A percentile compares a stretch with the other conserved stretches of the same genome.
Evolutionary conservation across 2,113 vertebrate genomes (phyloP).

Genomic region (Lycocorax pyrrhopterus): DNA sequence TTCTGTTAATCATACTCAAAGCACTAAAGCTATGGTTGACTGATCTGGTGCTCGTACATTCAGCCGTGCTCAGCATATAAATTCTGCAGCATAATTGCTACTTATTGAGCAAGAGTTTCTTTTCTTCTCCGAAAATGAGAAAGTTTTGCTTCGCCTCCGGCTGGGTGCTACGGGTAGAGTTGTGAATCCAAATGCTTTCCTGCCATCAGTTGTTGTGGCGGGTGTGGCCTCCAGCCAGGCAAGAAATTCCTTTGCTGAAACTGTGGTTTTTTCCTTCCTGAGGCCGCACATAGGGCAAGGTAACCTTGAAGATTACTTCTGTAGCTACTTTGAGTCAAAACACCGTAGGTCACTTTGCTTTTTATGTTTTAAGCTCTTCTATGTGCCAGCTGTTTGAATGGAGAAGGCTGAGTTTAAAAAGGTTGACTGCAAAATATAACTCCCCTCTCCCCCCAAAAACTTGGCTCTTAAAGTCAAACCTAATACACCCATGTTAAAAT

Average conservation of each 20-base stretch:
- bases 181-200: conserved; percentile 71
- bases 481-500: not conserved
- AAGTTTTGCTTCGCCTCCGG: conserved; percentile 62
- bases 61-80: conserved; percentile 78
- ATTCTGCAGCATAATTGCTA: conserved; percentile 75
- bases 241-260: conserved; percentile 71
- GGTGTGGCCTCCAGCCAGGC: conserved; percentile 69
- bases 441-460: not conserved
- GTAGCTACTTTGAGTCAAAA: not conserved
- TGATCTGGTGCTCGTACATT: conserved; percentile 74
- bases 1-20: conserved; percentile 84
- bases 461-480: not conserved
- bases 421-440: not conserved
- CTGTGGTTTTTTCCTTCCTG: conserved; percentile 61
- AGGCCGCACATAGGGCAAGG: conserved; percentile 18
- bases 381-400: not conserved
- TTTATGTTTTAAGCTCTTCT: not conserved
- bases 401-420: not conserved
- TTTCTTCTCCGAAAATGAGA: conserved; percentile 69
- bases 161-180: conserved; percentile 41
- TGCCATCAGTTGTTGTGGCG: conserved; percentile 65
- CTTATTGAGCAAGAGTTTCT: conserved; percentile 74
- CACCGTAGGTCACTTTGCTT: not conserved
- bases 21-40: conserved; percentile 73
- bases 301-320: conserved; percentile 58